Evolutionary conservation across 2,113 vertebrate species (phyloP).

Genomic region (Cryptotis parvus): DNA sequence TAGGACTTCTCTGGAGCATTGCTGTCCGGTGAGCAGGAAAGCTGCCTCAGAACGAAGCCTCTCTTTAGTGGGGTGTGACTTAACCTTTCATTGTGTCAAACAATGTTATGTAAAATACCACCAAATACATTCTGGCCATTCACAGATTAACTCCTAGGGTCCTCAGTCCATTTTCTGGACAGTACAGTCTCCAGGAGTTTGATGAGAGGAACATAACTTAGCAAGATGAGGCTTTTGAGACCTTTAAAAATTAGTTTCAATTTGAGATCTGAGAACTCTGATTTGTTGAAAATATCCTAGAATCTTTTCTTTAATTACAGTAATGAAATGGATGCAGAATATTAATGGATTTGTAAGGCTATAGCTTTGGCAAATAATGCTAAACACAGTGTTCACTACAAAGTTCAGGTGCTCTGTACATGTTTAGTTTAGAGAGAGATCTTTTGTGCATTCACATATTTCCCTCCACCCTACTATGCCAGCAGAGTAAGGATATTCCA

Average conservation of each 20-base stretch:
- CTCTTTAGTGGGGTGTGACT: background rate
- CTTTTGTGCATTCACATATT: constrained; percentile 13
- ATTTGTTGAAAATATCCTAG: constrained; percentile 1
- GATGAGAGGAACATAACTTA: background rate
- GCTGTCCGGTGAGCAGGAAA: background rate
- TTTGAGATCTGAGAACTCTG: background rate
- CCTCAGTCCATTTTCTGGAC: background rate
- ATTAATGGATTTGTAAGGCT: constrained; percentile 40
- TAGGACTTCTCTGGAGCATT: background rate
- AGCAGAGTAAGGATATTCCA: constrained; percentile 25
- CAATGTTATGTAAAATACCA: background rate
- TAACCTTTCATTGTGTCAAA: background rate
- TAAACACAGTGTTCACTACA: constrained; percentile 38
- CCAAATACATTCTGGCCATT: background rate
- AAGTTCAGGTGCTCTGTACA: constrained; percentile 7
- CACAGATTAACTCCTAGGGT: background rate
- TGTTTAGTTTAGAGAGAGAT: constrained; percentile 41
- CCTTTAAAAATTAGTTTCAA: background rate
- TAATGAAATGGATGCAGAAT: constrained; percentile 41
- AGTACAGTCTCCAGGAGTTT: background rate
- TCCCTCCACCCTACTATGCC: background rate
- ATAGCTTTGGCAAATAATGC: constrained; percentile 49
- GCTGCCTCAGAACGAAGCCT: background rate
- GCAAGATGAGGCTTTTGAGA: background rate
- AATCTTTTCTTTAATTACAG: constrained; percentile 50